Conservation (phyloP, 2,888 invertebrate genomes). For the Tetheella fluctuosa region DNA sequence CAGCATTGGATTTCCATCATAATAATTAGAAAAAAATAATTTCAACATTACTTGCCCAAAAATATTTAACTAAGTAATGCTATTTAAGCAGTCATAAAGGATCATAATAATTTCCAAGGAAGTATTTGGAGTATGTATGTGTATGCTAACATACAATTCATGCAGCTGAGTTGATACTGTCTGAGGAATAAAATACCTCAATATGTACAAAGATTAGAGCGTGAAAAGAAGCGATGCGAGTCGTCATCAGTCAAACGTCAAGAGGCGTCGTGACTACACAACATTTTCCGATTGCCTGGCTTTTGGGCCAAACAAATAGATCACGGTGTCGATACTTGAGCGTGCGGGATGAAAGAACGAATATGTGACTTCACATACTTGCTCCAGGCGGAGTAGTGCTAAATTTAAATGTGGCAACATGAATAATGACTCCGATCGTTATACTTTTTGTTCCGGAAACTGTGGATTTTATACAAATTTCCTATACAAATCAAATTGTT, state of each 20-base stretch:
- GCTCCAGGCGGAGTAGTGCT: constrained; percentile 26
- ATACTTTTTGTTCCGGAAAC: neutral
- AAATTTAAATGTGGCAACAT: constrained; percentile 16
- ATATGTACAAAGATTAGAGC: constrained; percentile 35
- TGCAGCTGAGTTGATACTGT: neutral
- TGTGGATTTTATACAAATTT: neutral
- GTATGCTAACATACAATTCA: neutral
- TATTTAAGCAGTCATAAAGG: too few relatives aligned
- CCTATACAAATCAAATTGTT: neutral
- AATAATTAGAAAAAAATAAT: neutral
- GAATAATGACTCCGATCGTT: neutral
- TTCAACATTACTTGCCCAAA: neutral
- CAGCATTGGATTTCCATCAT: neutral
- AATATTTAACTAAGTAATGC: too few relatives aligned
- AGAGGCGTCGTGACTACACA: constrained; percentile 65
- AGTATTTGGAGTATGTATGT: too few relatives aligned
- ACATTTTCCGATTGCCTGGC: constrained; percentile 71
- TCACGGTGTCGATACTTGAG: constrained; percentile 50
- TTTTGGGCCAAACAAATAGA: constrained; percentile 66
- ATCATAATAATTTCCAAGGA: too few relatives aligned
- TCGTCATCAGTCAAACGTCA: constrained; percentile 72
- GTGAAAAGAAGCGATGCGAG: constrained; percentile 45
- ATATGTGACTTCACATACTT: constrained; percentile 42
- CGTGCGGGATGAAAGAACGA: constrained; percentile 41
- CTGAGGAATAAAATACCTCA: neutral